Evolutionary conservation across 2,113 vertebrate species (phyloP), one percentile per base, ranked within the genome.

Genomic region (Propithecus coquereli): DNA sequence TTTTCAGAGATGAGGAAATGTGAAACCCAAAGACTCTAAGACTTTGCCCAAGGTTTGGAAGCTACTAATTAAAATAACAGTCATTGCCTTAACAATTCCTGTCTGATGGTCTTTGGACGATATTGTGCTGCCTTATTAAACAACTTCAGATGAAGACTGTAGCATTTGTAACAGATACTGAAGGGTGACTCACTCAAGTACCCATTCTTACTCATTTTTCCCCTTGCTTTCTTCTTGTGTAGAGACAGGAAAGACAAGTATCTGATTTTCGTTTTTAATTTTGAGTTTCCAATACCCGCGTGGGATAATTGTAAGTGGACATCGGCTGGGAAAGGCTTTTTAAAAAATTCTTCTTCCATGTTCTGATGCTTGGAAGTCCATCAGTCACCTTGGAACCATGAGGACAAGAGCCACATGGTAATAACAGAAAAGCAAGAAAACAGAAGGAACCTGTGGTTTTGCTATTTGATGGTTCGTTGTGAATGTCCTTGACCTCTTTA

Each of bases 401-500:
- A 84, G 37, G 37, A 20, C 3, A 37, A 81, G 86, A 61, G 45
- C 4, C 71, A 34, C 6, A 27, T 1, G 27, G 25, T 25, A 10
- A 23, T 32, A 74, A 52, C 3, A 43, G 12, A 11, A 80, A 45
- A 43, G 10, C 1, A 25, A 77, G 32, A 59, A 7, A 25, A 2
- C 0, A 13, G 9, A 14, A 45, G 32, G 32, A 43, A 11, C 1
- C 47, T 45, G 22, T 37, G 16, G 18, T n/a, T 76, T 70, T 23
- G 23, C 6, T 52, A 9, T 63, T 27, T 23, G 5, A 3, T 25
- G 27, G 30, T 43, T 47, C 7, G 11, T 9, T 22, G 22, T 65
- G 40, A 30, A 32, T 13, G 11, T 18, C 14, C 3, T 1, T 11
- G 52, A 18, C 0, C 22, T 4, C 50, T 57, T 30, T 17, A 5